These are phyloP conservation scores for Halictus quadricinctus DNA, from an alignment of 2,888 invertebrate genomes.

Conservation along the genomic window DNA sequence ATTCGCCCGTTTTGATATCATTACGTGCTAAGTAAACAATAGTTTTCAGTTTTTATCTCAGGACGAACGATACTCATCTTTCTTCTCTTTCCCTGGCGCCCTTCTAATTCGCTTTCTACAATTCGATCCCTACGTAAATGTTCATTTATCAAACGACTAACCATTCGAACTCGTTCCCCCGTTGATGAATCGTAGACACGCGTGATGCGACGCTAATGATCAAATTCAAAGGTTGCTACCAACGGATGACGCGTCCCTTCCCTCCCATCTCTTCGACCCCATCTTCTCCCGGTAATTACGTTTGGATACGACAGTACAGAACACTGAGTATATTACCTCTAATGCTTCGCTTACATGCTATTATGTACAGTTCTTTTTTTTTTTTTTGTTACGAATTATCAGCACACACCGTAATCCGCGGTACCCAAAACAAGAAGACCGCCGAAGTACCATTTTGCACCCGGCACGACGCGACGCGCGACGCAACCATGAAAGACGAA, in stretches of 20 bases:
- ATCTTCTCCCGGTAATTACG: slow-evolving; percentile 64
- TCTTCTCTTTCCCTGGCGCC: slow-evolving; percentile 42
- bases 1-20: slow-evolving; percentile 47
- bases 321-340: slow-evolving; percentile 63
- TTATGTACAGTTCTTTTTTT: slow-evolving; percentile 60
- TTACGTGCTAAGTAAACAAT: slow-evolving; percentile 61
- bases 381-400: slow-evolving; percentile 51
- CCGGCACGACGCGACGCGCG: slow-evolving; percentile 25
- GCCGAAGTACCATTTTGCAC: slow-evolving; percentile 56
- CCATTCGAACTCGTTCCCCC: slow-evolving; percentile 30
- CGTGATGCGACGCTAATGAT: slow-evolving; percentile 24
- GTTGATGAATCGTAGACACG: slow-evolving; percentile 20
- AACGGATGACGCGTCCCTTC: slow-evolving; percentile 21
- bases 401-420: slow-evolving; percentile 55
- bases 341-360: slow-evolving; percentile 66
- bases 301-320: slow-evolving; percentile 68
- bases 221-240: slow-evolving; percentile 8
- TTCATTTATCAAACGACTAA: slow-evolving; percentile 44
- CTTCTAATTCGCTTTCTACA: slow-evolving; percentile 8
- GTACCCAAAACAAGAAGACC: slow-evolving; percentile 37
- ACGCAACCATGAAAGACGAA: slow-evolving; percentile 69
- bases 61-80: slow-evolving; percentile 47
- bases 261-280: slow-evolving; percentile 43
- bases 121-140: slow-evolving; percentile 33
- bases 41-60: slow-evolving; percentile 44